Evolutionary conservation across 2,888 invertebrate species (phyloP).

Genomic region (Nysson spinosus): DNA sequence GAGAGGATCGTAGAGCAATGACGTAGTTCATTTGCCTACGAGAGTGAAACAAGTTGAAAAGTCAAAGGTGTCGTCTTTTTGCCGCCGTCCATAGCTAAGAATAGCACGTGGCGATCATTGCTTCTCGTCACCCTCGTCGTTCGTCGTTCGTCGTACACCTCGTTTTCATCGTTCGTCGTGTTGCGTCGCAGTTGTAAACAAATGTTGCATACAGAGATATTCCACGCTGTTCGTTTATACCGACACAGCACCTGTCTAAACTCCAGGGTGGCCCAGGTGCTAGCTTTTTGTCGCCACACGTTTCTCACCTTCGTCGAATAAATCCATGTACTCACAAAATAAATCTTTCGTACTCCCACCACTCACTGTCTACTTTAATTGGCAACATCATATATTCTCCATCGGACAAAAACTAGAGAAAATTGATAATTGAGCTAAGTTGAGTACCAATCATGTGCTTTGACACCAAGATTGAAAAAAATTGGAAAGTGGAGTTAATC

Average conservation of each 20-base stretch:
- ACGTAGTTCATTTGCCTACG: conserved; percentile 42
- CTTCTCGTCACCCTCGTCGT: conserved; percentile 43
- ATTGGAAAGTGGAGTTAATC: too few species aligned
- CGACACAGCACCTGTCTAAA: conserved; percentile 19
- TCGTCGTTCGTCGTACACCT: conserved; percentile 1
- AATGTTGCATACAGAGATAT: conserved; percentile 12
- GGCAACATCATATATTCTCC: too few species aligned
- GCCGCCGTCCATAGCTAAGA: conserved; percentile 36
- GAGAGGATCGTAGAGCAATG: conserved; percentile 1
- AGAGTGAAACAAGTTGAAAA: conserved; percentile 36
- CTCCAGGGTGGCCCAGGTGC: not conserved
- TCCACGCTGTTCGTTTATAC: not conserved
- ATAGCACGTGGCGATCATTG: conserved; percentile 43
- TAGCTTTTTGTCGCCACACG: not conserved
- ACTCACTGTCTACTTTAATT: too few species aligned
- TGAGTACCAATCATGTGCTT: too few species aligned
- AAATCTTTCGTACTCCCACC: too few species aligned
- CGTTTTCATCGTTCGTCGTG: conserved; percentile 4
- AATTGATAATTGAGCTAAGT: too few species aligned
- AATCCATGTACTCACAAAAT: too few species aligned
- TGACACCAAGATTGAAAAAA: too few species aligned
- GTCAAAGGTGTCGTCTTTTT: conserved; percentile 40
- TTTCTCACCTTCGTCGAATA: not conserved
- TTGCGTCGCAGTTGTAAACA: conserved; percentile 26
- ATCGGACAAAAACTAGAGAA: too few species aligned